Conservation (phyloP, 2,113 vertebrate genomes). For the Murina feae region DNA sequence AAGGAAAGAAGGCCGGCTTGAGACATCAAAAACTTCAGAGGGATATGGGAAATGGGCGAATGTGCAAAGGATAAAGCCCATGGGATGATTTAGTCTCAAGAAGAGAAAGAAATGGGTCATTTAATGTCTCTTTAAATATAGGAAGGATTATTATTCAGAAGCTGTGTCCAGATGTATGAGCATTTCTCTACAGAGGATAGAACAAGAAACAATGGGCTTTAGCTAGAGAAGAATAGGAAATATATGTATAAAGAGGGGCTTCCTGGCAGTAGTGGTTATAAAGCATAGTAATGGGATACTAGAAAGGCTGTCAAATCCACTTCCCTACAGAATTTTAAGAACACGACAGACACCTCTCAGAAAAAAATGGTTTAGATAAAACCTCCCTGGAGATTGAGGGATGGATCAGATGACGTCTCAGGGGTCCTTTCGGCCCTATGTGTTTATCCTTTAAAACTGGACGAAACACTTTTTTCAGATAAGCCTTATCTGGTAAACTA, state of each 20-base stretch:
- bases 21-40: slow-evolving; percentile 3
- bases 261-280: slow-evolving; percentile 58
- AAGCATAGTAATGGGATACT: slow-evolving; percentile 60
- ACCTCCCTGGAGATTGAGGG: slow-evolving; percentile 55
- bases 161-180: background rate
- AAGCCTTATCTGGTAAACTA: slow-evolving; percentile 38
- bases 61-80: background rate
- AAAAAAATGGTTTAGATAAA: slow-evolving; percentile 75
- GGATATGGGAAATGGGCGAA: background rate
- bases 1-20: background rate
- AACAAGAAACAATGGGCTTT: slow-evolving; percentile 31
- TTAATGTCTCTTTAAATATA: slow-evolving; percentile 54
- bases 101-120: slow-evolving; percentile 32
- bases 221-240: slow-evolving; percentile 21
- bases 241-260: slow-evolving; percentile 36
- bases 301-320: slow-evolving; percentile 44
- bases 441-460: slow-evolving; percentile 73
- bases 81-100: slow-evolving; percentile 29
- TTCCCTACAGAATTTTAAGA: slow-evolving; percentile 68
- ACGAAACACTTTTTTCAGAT: slow-evolving; percentile 39
- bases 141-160: slow-evolving; percentile 58
- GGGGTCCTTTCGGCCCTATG: slow-evolving; percentile 56
- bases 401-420: slow-evolving; percentile 58
- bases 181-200: slow-evolving; percentile 45
- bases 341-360: slow-evolving; percentile 56